Conservation (phyloP, 1,140 invertebrate species). For the Drosophila aff. region DNA sequence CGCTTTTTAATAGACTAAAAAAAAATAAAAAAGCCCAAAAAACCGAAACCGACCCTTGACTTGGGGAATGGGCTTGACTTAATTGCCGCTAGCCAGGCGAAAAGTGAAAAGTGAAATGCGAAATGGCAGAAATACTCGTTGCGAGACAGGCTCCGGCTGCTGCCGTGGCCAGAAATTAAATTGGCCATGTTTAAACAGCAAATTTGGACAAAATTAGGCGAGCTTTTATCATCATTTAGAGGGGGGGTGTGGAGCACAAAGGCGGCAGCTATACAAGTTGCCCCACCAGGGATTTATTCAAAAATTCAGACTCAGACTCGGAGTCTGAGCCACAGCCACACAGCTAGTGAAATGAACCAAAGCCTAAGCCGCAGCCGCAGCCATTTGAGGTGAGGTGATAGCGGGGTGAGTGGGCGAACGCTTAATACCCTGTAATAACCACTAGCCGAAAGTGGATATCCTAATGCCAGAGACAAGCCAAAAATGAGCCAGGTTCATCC, state of each 20-base stretch:
- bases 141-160: slow-evolving; percentile 18
- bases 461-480: background rate
- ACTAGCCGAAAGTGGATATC: slow-evolving; percentile 19
- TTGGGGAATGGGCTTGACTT: slow-evolving; percentile 23
- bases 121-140: slow-evolving; percentile 12
- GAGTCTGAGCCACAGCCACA: background rate
- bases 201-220: slow-evolving; percentile 56
- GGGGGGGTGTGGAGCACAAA: background rate
- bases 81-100: slow-evolving; percentile 46
- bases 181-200: slow-evolving; percentile 62
- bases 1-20: slow-evolving; percentile 53
- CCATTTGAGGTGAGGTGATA: slow-evolving; percentile 26
- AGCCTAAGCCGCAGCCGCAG: slow-evolving; percentile 39
- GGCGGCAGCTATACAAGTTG: slow-evolving; percentile 7
- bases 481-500: slow-evolving; percentile 11
- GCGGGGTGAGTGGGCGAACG: background rate
- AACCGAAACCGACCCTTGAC: slow-evolving; percentile 14
- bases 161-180: slow-evolving; percentile 44
- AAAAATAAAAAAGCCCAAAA: background rate
- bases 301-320: slow-evolving; percentile 7
- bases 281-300: slow-evolving; percentile 37
- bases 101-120: slow-evolving; percentile 36
- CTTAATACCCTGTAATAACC: slow-evolving; percentile 43
- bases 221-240: slow-evolving; percentile 23
- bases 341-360: slow-evolving; percentile 23